These are phyloP conservation scores for Adineta ricciae DNA, from an alignment of 2,888 invertebrate genomes.

Conservation along the genomic window DNA sequence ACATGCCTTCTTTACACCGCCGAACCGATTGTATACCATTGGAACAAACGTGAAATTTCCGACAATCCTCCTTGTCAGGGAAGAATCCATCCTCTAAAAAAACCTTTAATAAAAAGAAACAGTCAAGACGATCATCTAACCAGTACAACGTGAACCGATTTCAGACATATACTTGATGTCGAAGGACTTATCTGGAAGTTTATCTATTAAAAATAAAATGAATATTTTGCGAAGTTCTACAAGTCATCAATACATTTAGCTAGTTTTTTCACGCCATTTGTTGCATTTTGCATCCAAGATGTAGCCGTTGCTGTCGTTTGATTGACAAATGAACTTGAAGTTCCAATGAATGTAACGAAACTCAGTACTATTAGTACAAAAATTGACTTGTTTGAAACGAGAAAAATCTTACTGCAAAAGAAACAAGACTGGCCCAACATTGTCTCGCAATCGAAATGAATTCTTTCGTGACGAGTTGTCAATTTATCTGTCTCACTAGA, in stretches of 20 bases:
- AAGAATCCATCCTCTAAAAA: conserved; percentile 31
- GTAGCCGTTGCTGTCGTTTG: background rate
- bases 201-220: background rate
- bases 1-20: conserved; percentile 31
- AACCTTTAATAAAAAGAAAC: background rate
- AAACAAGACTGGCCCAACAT: background rate
- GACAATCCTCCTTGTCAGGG: conserved; percentile 32
- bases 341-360: background rate
- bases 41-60: conserved; percentile 32
- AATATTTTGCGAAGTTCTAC: background rate
- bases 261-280: background rate
- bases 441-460: background rate
- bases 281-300: background rate
- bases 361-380: background rate
- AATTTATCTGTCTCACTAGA: background rate
- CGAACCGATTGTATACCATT: conserved; percentile 32
- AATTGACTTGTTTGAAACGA: background rate
- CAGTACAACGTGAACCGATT: background rate
- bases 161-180: background rate
- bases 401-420: background rate
- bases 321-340: background rate
- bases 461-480: background rate
- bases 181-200: background rate
- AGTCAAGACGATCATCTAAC: background rate
- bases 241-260: background rate